Percentiles rank a stretch among this genome's conserved stretches.
Conservation (phyloP, 2,113 vertebrate genomes). For the Nothobranchius furzeri region DNA sequence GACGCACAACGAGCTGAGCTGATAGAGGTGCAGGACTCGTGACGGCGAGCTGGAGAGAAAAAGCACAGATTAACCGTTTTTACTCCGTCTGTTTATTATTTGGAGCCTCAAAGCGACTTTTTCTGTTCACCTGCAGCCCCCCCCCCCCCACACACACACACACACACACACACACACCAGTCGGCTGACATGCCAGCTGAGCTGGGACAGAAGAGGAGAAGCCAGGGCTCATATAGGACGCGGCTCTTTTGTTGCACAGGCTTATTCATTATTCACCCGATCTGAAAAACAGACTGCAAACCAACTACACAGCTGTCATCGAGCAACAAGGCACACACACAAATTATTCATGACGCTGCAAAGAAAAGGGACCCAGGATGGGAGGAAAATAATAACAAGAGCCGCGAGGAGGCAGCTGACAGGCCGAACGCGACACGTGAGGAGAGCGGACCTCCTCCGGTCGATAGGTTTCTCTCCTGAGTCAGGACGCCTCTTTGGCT, state of each 20-base stretch:
- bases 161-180: too few species aligned
- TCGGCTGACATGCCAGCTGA: conserved; percentile 12
- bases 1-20: conserved; percentile 37
- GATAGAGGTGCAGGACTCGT: conserved; percentile 20
- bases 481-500: neutral
- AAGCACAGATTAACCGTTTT: conserved; percentile 49
- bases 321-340: conserved; percentile 71
- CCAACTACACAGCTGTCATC: conserved; percentile 82
- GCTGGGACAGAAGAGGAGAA: conserved; percentile 28
- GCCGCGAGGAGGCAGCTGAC: conserved; percentile 55
- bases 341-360: conserved; percentile 80
- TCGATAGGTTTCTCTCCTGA: neutral
- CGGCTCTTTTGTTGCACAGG: conserved; percentile 75
- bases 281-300: conserved; percentile 80
- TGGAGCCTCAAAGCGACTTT: conserved; percentile 13
- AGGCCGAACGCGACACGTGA: conserved; percentile 29
- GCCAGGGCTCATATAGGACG: conserved; percentile 62
- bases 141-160: neutral
- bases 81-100: neutral
- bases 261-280: conserved; percentile 85
- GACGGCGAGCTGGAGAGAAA: conserved; percentile 8
- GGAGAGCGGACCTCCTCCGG: conserved; percentile 25
- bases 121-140: conserved; percentile 32
- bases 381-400: conserved; percentile 70
- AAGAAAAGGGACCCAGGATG: conserved; percentile 66